A percentile compares a stretch with the other conserved stretches of the same genome.
phyloP scores from a whole-genome alignment of 1,140 invertebrate genomes.

The Diuraphis noxia region DNA sequence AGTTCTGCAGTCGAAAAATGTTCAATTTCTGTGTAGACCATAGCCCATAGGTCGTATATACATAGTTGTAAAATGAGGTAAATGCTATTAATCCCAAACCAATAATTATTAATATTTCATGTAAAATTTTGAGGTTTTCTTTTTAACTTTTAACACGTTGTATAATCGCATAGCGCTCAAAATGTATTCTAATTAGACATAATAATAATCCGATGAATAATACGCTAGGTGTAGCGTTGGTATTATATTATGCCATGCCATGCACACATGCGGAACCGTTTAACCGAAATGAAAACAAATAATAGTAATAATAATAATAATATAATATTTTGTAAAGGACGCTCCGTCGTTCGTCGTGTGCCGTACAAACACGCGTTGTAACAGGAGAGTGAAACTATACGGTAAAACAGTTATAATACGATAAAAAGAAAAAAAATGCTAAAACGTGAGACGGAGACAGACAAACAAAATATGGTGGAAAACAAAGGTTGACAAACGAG shows the following conservation, averaged over 20 bases:
- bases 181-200: not conserved
- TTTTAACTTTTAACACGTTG: not conserved
- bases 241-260: not conserved
- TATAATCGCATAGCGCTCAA: not conserved
- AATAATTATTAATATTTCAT: not conserved
- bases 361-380: not conserved
- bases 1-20: not conserved
- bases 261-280: constrained; percentile 33
- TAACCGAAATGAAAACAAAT: constrained; percentile 34
- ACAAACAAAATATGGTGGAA: constrained; percentile 43
- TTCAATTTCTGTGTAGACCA: not conserved
- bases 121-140: not conserved
- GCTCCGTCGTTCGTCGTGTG: not conserved
- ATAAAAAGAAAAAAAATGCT: not conserved
- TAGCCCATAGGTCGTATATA: not conserved
- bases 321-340: not conserved
- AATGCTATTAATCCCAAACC: not conserved
- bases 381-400: not conserved
- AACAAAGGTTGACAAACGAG: constrained; percentile 54
- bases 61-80: too few species aligned
- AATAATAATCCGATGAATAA: constrained; percentile 5
- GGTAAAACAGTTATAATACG: not conserved
- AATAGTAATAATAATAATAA: not conserved
- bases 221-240: not conserved
- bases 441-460: not conserved